Evolutionary conservation across 2,888 invertebrate genomes (phyloP).

Genomic region (Schizaphis graminum): DNA sequence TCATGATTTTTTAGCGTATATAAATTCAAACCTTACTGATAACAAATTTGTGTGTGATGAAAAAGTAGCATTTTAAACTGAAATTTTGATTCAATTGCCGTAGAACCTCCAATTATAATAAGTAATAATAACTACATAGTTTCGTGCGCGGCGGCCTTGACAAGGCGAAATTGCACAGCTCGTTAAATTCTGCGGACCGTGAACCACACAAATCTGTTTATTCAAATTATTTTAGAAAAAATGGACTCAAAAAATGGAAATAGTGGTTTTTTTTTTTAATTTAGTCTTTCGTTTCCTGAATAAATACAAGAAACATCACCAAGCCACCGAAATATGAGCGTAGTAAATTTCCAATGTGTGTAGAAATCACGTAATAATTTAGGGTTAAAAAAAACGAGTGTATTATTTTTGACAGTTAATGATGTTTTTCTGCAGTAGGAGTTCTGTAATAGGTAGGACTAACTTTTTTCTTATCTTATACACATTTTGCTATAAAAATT

Average conservation of each 20-base stretch:
- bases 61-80: not conserved
- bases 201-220: constrained; percentile 46
- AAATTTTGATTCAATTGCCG: not conserved
- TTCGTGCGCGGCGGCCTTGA: constrained; percentile 35
- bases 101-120: not conserved
- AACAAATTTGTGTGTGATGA: not conserved
- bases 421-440: not conserved
- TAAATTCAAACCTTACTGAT: not conserved
- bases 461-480: not conserved
- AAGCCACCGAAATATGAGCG: constrained; percentile 3
- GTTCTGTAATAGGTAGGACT: not conserved
- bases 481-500: not conserved
- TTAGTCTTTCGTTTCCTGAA: constrained; percentile 22
- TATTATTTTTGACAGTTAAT: not conserved
- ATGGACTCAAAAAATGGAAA: not conserved
- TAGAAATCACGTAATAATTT: constrained; percentile 27
- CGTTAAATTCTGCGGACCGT: constrained; percentile 47
- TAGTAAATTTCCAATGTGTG: not conserved
- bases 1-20: not conserved
- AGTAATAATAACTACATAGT: not conserved
- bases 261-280: not conserved
- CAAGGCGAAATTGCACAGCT: constrained; percentile 50
- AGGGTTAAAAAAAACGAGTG: not conserved
- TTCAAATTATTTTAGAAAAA: constrained; percentile 46
- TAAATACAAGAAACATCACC: not conserved